Conservation (phyloP, 2,888 invertebrate species). For the Oligia latruncula region DNA sequence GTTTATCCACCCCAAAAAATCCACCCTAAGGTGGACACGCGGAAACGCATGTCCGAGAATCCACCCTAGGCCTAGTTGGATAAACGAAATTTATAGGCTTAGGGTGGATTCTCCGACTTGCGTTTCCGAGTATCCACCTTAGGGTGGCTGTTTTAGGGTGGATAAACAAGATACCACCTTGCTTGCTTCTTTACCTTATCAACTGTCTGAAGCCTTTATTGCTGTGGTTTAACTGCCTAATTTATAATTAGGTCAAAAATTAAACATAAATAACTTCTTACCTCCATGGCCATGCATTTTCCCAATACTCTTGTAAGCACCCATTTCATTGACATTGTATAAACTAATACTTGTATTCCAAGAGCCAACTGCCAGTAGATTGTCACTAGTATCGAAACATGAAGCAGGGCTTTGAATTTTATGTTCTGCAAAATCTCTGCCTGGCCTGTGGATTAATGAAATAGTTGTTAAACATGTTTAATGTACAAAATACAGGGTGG, state of each 20-base stretch:
- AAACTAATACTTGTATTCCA: constrained; percentile 90
- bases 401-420: constrained; percentile 91
- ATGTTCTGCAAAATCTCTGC: constrained; percentile 91
- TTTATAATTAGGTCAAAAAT: neutral
- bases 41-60: no score
- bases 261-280: constrained; percentile 53
- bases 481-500: neutral
- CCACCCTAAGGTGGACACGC: no score
- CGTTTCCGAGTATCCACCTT: no score
- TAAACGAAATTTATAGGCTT: no score
- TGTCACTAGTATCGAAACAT: constrained; percentile 90
- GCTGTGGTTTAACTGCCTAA: neutral
- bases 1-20: no score
- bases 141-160: no score
- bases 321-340: constrained; percentile 87
- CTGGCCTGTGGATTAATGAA: constrained; percentile 87
- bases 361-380: constrained; percentile 90
- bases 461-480: neutral
- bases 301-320: constrained; percentile 89
- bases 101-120: no score
- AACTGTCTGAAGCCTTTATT: neutral
- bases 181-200: neutral
- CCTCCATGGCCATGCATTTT: constrained; percentile 88
- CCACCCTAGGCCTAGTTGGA: no score
- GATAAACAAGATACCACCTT: neutral